These are phyloP conservation scores for Machimus atricapillus DNA, from an alignment of 2,888 invertebrate species.

Conservation along the genomic window DNA sequence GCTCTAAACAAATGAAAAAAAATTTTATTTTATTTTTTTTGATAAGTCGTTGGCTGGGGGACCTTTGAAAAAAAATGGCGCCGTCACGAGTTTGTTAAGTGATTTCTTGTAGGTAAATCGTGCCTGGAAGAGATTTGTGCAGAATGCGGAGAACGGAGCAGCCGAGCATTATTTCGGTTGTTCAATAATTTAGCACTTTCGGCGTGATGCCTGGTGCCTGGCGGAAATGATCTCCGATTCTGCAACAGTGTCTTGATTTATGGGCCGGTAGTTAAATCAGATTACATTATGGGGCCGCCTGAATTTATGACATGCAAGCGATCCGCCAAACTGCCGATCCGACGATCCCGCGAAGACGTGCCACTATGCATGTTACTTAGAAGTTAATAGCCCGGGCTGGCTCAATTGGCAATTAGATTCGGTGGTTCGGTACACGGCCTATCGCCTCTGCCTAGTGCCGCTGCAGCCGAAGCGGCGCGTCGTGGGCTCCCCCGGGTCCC, in stretches of 20 bases:
- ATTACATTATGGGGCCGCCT: conserved; percentile 22
- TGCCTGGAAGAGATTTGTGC: conserved; percentile 29
- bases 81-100: conserved; percentile 36
- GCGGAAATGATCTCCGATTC: conserved; percentile 37
- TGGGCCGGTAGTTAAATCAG: conserved; percentile 36
- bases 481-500: not conserved
- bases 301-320: conserved; percentile 34
- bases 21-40: not conserved
- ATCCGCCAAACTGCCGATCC: not conserved
- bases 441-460: not conserved
- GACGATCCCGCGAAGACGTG: conserved; percentile 1
- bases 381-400: conserved; percentile 15
- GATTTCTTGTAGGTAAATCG: conserved; percentile 37
- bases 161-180: conserved; percentile 15
- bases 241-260: conserved; percentile 34
- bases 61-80: conserved; percentile 20
- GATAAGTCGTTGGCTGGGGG: not conserved
- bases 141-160: not conserved
- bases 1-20: conserved; percentile 24
- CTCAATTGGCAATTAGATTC: conserved; percentile 22
- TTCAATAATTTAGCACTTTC: conserved; percentile 35
- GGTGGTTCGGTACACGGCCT: conserved; percentile 15
- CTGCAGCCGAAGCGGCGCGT: not conserved
- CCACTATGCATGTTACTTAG: conserved; percentile 29
- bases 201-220: conserved; percentile 36